Percentiles rank a stretch among this genome's conserved stretches.
Evolutionary conservation across 2,113 vertebrate genomes (phyloP).

Genomic region (Gallinago jamesoni): DNA sequence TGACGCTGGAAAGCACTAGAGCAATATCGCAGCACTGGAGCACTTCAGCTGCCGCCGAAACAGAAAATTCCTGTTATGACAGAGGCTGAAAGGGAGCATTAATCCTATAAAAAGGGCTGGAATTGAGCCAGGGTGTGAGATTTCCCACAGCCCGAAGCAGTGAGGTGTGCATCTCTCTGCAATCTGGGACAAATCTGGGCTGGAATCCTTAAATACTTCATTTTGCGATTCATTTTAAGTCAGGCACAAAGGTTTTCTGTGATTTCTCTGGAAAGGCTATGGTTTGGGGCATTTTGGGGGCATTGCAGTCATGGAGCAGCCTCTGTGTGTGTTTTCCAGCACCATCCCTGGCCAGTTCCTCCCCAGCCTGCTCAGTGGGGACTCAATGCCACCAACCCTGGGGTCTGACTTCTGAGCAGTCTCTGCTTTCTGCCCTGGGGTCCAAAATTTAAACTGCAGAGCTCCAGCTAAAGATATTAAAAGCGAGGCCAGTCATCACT

Average conservation of each 20-base stretch:
- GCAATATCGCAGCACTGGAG: background rate
- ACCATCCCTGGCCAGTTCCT: background rate
- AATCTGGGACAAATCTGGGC: background rate
- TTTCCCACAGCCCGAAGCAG: background rate
- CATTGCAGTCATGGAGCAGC: background rate
- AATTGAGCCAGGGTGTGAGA: background rate
- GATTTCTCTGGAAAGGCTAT: background rate
- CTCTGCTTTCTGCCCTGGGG: background rate
- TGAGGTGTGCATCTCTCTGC: background rate
- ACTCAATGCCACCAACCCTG: background rate
- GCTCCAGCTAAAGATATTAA: background rate
- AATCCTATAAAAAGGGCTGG: background rate
- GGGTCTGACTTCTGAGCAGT: background rate
- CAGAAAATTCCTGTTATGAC: conserved; percentile 14
- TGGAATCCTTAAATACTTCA: background rate
- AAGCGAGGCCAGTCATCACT: accelerated
- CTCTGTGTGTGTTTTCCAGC: background rate
- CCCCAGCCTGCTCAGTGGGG: accelerated
- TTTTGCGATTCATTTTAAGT: background rate
- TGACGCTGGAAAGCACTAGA: background rate
- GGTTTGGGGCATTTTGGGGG: background rate
- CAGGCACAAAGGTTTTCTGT: background rate
- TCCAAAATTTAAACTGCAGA: background rate
- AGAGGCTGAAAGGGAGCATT: conserved; percentile 8
- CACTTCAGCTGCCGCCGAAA: background rate